Evolutionary conservation across 2,888 invertebrate species (phyloP), one percentile per base, ranked within the genome.

Genomic region (Mesochorus sp.): DNA sequence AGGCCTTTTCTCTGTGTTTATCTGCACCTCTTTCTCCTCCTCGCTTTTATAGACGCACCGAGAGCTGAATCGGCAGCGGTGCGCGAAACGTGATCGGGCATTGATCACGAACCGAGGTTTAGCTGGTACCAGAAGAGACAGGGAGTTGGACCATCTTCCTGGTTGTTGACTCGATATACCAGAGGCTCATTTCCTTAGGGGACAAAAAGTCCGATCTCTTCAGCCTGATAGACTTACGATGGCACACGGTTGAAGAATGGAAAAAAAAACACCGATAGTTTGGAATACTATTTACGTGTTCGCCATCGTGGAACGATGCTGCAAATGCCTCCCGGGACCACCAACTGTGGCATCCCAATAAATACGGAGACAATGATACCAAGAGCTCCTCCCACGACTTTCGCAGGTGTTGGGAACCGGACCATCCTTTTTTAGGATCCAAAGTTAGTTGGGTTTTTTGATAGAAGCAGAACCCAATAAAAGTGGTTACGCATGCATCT

Each of bases 41-140:
- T 68, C 59, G 47, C 49, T 62, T 57, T 66, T 19, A 26, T 51
- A 17, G 51, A 61, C 55, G 53, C 72, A 62, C 39, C n/a, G n/a
- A 17, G 59, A 39, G 66, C 59, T n/a, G 39, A 47, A 76, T 67
- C 76, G 71, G 64, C 67, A 72, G 72, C 72, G 67, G 47, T 72
- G 76, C 75, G 70, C 74, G 61, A 79, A 79, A 75, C 79, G 79
- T 79, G 76, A 79, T 79, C 79, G 64, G 72, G 57, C 76, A 76
- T 76, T 61, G 79, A 76, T 79, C 64, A 73, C 77, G 61, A 55
- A 59, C n/a, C 57, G 57, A 44, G 42, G 47, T 28, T 21, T 39
- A 5, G 21, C 28, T 51, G 37, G 17, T 64, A 49, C 57, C 57
- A 44, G 31, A 28, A 4, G 34, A 51, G 53, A 47, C 17, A 62